Evolutionary conservation across 2,797 vertebrate genomes (phyloP).

Genomic region (Enteromius argenteus): DNA sequence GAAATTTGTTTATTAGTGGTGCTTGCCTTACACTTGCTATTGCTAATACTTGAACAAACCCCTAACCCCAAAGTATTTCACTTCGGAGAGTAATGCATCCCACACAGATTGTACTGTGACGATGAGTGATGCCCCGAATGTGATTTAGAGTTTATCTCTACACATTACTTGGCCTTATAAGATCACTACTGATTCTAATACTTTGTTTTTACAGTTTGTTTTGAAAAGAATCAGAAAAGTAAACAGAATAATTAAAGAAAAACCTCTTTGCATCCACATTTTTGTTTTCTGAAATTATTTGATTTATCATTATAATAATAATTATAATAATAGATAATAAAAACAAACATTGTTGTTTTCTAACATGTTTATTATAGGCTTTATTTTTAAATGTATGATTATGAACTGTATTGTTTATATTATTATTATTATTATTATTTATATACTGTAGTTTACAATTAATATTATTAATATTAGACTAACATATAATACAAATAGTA

Average conservation of each 20-base stretch:
- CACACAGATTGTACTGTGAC: not conserved
- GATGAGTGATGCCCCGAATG: not conserved
- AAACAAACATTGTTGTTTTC: no score
- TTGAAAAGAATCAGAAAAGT: not conserved
- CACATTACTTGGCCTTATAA: not conserved
- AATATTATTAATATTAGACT: no score
- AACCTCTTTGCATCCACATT: not conserved
- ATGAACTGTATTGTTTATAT: no score
- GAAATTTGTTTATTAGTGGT: not conserved
- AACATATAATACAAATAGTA: no score
- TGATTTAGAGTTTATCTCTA: not conserved
- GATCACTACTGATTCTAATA: not conserved
- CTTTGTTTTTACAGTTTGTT: not conserved
- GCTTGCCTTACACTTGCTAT: not conserved
- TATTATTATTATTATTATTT: no score
- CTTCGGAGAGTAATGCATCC: not conserved
- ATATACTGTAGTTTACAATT: no score
- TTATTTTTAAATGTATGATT: no score
- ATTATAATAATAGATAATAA: no score
- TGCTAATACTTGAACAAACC: conserved; percentile 3
- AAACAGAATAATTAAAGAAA: not conserved
- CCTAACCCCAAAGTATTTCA: not conserved
- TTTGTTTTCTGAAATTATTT: not conserved
- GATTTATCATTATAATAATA: not conserved
- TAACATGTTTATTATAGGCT: no score